Conservation (phyloP, 2,113 vertebrate species). For the Dunckerocampus dactyliophorus region DNA sequence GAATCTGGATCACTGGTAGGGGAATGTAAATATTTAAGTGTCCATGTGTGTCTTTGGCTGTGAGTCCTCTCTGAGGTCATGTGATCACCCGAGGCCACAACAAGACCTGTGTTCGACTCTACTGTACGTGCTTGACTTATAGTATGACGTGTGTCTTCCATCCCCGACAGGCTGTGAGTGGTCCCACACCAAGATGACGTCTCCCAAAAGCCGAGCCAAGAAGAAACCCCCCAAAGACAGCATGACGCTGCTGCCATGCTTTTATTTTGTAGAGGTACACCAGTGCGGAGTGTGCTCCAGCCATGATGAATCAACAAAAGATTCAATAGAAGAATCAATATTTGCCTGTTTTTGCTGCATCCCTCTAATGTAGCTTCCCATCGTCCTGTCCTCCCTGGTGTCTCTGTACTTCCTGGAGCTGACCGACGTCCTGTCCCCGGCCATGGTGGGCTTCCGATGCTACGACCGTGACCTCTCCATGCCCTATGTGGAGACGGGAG, state of each 20-base stretch:
- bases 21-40: conserved; percentile 55
- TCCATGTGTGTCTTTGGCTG: conserved; percentile 36
- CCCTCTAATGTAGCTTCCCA: conserved; percentile 76
- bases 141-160: conserved; percentile 1
- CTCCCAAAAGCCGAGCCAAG: conserved; percentile 78
- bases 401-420: conserved; percentile 95
- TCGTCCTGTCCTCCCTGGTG: conserved; percentile 90
- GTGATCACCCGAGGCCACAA: conserved; percentile 13
- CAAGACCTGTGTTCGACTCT: neutral
- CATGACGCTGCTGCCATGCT: conserved; percentile 86
- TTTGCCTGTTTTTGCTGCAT: too few species aligned
- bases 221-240: conserved; percentile 83
- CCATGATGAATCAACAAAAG: conserved; percentile 2
- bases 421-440: conserved; percentile 89
- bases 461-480: conserved; percentile 89
- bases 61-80: conserved; percentile 18
- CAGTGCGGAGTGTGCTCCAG: neutral
- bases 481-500: conserved; percentile 90
- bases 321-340: too few species aligned
- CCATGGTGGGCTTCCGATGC: conserved; percentile 91
- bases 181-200: conserved; percentile 65
- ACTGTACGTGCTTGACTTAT: too few species aligned
- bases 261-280: conserved; percentile 87
- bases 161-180: conserved; percentile 56
- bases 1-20: conserved; percentile 21